A percentile compares a stretch with the other conserved stretches of the same genome.
Conservation (phyloP, 2,113 vertebrate species). For the Cranoglanis bouderius region DNA sequence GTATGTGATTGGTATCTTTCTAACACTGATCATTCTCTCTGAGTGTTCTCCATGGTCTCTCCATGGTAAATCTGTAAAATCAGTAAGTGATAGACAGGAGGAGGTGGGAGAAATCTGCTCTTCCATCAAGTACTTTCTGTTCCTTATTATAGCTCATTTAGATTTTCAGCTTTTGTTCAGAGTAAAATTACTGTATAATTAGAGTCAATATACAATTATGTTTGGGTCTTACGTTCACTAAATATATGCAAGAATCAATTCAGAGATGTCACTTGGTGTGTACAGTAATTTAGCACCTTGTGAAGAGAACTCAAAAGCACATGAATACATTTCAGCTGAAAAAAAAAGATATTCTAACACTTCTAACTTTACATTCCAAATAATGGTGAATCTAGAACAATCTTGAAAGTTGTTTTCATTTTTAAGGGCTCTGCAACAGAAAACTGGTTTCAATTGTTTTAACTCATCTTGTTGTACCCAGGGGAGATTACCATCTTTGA, state of each 20-base stretch:
- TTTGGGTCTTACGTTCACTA: background rate
- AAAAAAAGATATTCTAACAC: background rate
- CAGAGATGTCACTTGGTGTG: background rate
- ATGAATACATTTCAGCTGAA: background rate
- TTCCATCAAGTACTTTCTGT: background rate
- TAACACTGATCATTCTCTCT: constrained; percentile 47
- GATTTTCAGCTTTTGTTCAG: background rate
- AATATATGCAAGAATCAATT: background rate
- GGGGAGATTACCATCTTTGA: background rate
- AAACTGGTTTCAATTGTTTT: background rate
- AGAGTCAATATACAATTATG: background rate
- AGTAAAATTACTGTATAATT: background rate
- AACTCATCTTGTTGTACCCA: background rate
- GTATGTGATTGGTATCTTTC: constrained; percentile 46
- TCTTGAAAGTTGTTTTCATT: background rate
- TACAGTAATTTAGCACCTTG: background rate
- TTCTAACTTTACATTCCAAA: background rate
- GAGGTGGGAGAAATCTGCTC: constrained; percentile 56
- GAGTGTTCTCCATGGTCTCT: constrained; percentile 55
- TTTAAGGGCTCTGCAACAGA: background rate
- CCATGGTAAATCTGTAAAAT: constrained; percentile 67
- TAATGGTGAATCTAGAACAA: background rate
- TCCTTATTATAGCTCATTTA: background rate
- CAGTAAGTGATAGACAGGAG: constrained; percentile 60
- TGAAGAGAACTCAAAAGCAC: background rate